Conservation (phyloP, 1,140 invertebrate species). For the Leptinotarsa defecta region DNA sequence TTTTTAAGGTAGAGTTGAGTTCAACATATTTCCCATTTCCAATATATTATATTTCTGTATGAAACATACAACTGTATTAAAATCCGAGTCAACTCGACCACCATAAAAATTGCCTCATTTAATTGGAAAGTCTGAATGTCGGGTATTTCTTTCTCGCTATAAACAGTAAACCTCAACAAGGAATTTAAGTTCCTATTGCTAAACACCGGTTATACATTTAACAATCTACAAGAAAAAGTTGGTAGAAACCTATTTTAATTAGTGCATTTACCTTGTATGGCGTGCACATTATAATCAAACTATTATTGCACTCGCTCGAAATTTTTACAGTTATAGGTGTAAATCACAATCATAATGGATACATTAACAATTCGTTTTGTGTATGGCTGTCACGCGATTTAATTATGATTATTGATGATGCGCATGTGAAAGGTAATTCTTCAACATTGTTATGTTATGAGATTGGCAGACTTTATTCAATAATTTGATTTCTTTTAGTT, state of each 20-base stretch:
- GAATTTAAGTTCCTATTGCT: too few species aligned
- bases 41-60: too few species aligned
- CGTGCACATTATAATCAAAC: conserved; percentile 17
- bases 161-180: too few species aligned
- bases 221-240: conserved; percentile 1
- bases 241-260: conserved; percentile 14
- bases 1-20: too few species aligned
- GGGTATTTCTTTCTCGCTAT: too few species aligned
- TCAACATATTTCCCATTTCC: too few species aligned
- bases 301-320: not conserved
- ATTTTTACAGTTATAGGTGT: not conserved
- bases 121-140: too few species aligned
- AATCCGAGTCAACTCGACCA: too few species aligned
- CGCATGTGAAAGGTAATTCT: not conserved
- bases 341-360: conserved; percentile 5
- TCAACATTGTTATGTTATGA: not conserved
- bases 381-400: not conserved
- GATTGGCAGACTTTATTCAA: not conserved
- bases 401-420: not conserved
- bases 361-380: not conserved
- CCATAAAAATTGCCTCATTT: too few species aligned
- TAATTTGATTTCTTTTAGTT: not conserved
- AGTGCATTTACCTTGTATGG: conserved; percentile 19
- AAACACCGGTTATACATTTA: not conserved
- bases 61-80: too few species aligned